phyloP scores from a whole-genome alignment of 2,888 invertebrate species.

The Alloscopus bannaensis region DNA sequence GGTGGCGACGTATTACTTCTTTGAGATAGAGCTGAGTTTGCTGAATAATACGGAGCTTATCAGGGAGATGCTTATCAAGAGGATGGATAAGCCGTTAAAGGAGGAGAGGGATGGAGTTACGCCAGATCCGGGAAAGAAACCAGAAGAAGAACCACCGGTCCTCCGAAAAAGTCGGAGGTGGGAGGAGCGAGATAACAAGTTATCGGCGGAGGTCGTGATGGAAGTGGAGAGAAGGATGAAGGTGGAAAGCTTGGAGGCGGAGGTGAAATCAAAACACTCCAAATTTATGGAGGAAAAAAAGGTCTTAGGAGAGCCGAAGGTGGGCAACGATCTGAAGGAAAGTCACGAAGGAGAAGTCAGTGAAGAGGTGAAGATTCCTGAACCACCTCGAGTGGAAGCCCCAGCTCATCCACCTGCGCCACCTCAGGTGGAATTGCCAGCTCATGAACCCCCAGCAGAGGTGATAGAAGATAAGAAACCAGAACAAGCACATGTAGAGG shows the following conservation, averaged over 20 bases:
- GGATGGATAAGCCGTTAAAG: background rate
- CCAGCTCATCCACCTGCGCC: background rate
- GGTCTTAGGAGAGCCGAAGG: background rate
- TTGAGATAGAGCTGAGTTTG: slow-evolving; percentile 9
- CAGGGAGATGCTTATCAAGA: background rate
- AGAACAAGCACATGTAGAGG: background rate
- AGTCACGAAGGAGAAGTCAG: background rate
- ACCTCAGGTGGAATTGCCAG: background rate
- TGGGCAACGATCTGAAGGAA: background rate
- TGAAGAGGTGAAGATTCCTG: background rate
- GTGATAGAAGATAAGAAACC: background rate
- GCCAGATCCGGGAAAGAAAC: background rate
- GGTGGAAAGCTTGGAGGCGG: background rate
- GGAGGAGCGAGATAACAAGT: background rate
- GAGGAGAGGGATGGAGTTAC: background rate
- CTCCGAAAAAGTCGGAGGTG: background rate
- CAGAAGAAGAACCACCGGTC: background rate
- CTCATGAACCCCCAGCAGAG: background rate
- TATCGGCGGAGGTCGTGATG: background rate
- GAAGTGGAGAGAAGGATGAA: too few species aligned
- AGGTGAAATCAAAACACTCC: background rate
- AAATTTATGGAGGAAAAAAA: background rate
- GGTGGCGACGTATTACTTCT: slow-evolving; percentile 5
- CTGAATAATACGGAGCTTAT: background rate
- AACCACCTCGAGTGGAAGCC: background rate